Conservation (phyloP, 2,888 invertebrate genomes). For the Apodemia zela region DNA sequence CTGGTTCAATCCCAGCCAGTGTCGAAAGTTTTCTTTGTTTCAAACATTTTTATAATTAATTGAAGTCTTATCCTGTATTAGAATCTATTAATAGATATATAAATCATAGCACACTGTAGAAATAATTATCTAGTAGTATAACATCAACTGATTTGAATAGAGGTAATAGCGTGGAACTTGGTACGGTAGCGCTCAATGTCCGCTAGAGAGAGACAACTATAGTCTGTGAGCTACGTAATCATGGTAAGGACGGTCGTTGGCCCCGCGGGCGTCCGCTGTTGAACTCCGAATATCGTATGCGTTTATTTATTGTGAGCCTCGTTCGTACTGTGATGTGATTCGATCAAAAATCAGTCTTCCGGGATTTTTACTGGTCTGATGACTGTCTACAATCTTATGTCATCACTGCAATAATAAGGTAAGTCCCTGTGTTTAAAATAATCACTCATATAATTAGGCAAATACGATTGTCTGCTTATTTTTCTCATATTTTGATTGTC, state of each 20-base stretch:
- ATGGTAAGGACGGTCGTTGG: slow-evolving; percentile 79
- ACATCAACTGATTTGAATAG: slow-evolving; percentile 49
- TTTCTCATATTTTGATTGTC: neutral
- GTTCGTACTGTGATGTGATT: slow-evolving; percentile 38
- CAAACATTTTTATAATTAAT: neutral
- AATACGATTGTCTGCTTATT: neutral
- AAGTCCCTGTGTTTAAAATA: neutral
- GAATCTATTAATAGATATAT: slow-evolving; percentile 26
- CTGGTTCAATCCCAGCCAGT: neutral
- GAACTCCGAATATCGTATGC: slow-evolving; percentile 76
- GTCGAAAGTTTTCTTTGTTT: neutral
- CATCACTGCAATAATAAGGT: slow-evolving; percentile 1
- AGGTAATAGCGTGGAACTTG: slow-evolving; percentile 39
- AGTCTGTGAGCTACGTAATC: slow-evolving; percentile 59
- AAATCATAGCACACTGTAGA: slow-evolving; percentile 28
- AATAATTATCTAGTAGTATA: slow-evolving; percentile 36
- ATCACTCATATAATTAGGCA: neutral
- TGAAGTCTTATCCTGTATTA: neutral
- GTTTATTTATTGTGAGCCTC: slow-evolving; percentile 45
- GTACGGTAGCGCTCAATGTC: slow-evolving; percentile 49
- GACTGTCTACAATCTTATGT: slow-evolving; percentile 7
- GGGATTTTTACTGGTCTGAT: slow-evolving; percentile 31
- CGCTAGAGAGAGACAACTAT: slow-evolving; percentile 57
- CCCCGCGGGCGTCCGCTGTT: slow-evolving; percentile 71
- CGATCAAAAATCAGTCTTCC: slow-evolving; percentile 37